Conservation (phyloP, 2,113 vertebrate genomes). For the Perognathus longimembris region DNA sequence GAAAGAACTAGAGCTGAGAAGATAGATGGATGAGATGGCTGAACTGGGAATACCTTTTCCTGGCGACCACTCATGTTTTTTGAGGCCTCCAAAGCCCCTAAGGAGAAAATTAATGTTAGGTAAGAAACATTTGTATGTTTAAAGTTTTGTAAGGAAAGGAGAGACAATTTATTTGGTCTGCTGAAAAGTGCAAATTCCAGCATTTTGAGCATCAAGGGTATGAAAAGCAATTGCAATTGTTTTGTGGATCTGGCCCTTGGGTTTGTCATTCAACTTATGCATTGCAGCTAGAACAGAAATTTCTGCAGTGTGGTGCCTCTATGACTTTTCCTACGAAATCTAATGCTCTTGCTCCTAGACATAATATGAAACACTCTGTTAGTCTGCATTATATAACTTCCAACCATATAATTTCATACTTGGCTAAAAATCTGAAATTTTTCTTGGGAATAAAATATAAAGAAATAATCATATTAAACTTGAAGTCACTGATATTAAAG, state of each 20-base stretch:
- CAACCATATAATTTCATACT: conserved; percentile 65
- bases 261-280: conserved; percentile 71
- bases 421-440: conserved; percentile 76
- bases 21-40: conserved; percentile 43
- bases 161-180: conserved; percentile 62
- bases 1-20: conserved; percentile 47
- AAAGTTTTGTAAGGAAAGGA: conserved; percentile 66
- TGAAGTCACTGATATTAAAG: conserved; percentile 77
- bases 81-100: neutral
- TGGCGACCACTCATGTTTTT: conserved; percentile 46
- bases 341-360: conserved; percentile 54
- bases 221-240: conserved; percentile 65
- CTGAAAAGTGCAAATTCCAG: conserved; percentile 71
- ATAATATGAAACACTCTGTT: conserved; percentile 68
- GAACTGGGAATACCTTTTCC: conserved; percentile 57
- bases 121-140: conserved; percentile 63
- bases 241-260: conserved; percentile 64
- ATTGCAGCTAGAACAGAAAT: conserved; percentile 71
- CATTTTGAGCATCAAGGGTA: conserved; percentile 35
- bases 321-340: conserved; percentile 62
- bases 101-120: conserved; percentile 62
- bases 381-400: conserved; percentile 59
- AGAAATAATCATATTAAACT: conserved; percentile 74
- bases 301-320: conserved; percentile 61
- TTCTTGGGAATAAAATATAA: conserved; percentile 59